Percentiles rank a stretch among this genome's conserved stretches.
Evolutionary conservation across 2,113 vertebrate genomes (phyloP).

Genomic region (Etheostoma spectabile): DNA sequence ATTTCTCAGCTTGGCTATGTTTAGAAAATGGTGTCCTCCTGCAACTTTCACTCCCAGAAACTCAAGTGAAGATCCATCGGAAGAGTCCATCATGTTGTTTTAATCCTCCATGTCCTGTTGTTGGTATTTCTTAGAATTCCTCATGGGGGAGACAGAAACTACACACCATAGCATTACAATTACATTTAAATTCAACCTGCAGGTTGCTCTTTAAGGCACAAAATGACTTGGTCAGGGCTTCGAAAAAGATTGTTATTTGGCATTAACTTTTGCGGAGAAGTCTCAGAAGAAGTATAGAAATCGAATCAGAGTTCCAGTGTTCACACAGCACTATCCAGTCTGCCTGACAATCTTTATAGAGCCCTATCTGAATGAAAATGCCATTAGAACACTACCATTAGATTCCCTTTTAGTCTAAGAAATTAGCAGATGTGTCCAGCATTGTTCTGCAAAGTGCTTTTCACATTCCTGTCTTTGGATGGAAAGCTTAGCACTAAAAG

Average conservation of each 20-base stretch:
- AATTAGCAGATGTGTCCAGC: conserved; percentile 54
- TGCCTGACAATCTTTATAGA: neutral
- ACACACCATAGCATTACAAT: too few relatives aligned
- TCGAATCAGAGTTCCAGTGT: neutral
- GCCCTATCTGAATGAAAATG: conserved; percentile 3
- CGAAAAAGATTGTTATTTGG: neutral
- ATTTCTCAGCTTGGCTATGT: too few relatives aligned
- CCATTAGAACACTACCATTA: conserved; percentile 16
- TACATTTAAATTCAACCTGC: too few relatives aligned
- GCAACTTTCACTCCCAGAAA: too few relatives aligned
- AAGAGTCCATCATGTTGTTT: too few relatives aligned
- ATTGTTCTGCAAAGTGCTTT: conserved; percentile 68
- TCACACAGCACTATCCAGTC: neutral
- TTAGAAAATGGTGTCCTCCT: too few relatives aligned
- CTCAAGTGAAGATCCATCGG: too few relatives aligned
- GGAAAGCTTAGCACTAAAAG: conserved; percentile 59
- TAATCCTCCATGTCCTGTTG: too few relatives aligned
- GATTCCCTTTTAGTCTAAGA: conserved; percentile 35
- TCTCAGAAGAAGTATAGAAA: neutral
- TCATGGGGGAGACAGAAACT: too few relatives aligned
- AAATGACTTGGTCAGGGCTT: neutral
- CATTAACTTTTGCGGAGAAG: neutral
- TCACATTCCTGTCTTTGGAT: conserved; percentile 42
- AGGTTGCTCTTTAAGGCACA: neutral
- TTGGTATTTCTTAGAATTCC: too few relatives aligned